Conservation (phyloP, 2,113 vertebrate genomes). For the Heterocephalus glaber region DNA sequence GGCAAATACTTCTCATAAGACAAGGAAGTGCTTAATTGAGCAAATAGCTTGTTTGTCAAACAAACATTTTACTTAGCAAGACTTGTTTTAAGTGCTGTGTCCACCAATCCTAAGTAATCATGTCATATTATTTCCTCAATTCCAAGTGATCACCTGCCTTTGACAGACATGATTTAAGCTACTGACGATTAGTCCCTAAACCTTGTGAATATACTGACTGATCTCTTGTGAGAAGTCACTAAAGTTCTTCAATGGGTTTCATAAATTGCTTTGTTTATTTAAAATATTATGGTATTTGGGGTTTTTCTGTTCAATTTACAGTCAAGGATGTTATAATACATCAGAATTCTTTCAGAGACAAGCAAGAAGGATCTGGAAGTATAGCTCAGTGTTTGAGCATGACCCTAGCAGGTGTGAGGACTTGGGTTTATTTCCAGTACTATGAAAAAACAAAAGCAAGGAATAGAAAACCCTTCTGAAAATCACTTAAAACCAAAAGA, state of each 20-base stretch:
- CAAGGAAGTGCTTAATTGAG: background rate
- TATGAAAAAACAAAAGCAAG: background rate
- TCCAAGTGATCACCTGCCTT: background rate
- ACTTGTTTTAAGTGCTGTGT: background rate
- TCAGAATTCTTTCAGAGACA: background rate
- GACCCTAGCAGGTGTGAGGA: background rate
- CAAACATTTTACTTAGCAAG: background rate
- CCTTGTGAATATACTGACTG: background rate
- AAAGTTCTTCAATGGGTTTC: background rate
- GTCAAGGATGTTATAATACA: background rate
- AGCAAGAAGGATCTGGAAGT: background rate
- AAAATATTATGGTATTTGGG: background rate
- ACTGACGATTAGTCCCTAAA: background rate
- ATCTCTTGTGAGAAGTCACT: background rate
- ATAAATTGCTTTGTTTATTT: background rate
- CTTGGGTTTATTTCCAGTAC: background rate
- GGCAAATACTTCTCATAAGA: constrained; percentile 11
- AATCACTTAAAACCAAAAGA: background rate
- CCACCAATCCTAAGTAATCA: background rate
- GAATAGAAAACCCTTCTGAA: background rate
- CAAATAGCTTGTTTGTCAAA: constrained; percentile 42
- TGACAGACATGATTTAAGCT: background rate
- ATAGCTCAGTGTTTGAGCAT: background rate
- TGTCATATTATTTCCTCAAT: background rate
- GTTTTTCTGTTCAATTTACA: background rate